Evolutionary conservation across 2,113 vertebrate species (phyloP).

Genomic region (Brachypodius melanocephalos): DNA sequence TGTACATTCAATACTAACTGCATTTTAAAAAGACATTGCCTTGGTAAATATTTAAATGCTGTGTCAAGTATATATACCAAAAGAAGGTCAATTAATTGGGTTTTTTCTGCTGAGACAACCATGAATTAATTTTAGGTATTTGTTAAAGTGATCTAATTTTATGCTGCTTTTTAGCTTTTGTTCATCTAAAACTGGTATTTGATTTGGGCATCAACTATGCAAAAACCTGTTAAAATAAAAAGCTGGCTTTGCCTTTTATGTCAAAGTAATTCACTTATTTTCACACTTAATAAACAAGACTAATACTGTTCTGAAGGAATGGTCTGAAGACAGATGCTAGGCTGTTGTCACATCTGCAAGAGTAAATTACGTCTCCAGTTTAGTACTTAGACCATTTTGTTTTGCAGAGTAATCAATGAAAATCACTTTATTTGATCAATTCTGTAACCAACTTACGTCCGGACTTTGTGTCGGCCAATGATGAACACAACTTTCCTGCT

Average conservation of each 20-base stretch:
- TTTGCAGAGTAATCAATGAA: neutral
- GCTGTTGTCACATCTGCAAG: neutral
- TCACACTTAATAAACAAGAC: neutral
- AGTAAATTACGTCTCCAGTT: neutral
- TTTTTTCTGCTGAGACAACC: neutral
- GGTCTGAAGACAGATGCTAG: neutral
- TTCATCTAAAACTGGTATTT: neutral
- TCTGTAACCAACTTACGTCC: constrained; percentile 76
- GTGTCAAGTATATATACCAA: neutral
- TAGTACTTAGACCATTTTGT: neutral
- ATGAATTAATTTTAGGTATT: neutral
- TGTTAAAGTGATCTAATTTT: neutral
- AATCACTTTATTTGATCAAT: neutral
- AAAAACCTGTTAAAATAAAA: neutral
- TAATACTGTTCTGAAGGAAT: neutral
- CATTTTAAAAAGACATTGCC: neutral
- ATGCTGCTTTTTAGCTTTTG: neutral
- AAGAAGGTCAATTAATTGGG: neutral
- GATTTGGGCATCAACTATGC: neutral
- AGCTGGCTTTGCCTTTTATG: neutral
- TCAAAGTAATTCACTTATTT: neutral
- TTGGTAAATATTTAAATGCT: neutral
- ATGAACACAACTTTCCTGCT: constrained; percentile 88
- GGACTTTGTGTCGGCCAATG: constrained; percentile 89
- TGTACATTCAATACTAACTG: neutral